Base-by-base conservation (phyloP, 2,888 invertebrate genomes). In the Eupithecia inturbata region DNA sequence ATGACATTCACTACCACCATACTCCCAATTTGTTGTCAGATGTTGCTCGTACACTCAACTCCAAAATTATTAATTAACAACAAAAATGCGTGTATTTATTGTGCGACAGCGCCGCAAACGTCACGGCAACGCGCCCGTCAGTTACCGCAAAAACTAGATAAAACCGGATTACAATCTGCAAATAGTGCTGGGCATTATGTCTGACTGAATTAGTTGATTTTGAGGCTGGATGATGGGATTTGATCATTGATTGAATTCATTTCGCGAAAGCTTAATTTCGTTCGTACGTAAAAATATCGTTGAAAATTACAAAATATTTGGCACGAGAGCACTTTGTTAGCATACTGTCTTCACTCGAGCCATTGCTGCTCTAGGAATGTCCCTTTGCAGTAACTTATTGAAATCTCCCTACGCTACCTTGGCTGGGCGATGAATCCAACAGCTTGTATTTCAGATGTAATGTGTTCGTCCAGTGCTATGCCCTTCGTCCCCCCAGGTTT, bases 41-140 rank as follows among this genome's bases (percentile, higher is more conserved):
- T 10, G 57, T 75, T 39, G 72, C 72, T 31, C 31, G 75, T 72
- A 0, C 64, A 39, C 45, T 0, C 3, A 2, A 26, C 10, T 39
- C 41, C 53, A 85, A 89, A 88, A 92, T 91, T 76, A 76, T 76
- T 92, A 92, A 92, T 94, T 93, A 94, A 93, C 90, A 93, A 88
- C 93, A 94, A 94, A 94, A 94, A 94, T 93, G 90, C 89, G 81
- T 91, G 90, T 91, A 92, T 93, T 92, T 92, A 91, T 92, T 89
- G 66, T 88, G 88, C 82, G 73, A 79, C 81, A 72, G 76, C 77
- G 83, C 80, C 91, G 82, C 91, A 88, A 81, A 87, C 85, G 93
- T 93, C 93, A 92, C 86, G 87, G 88, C 91, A 89, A 87, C 82
- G 82, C 81, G 84, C 81, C 83, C 86, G 89, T 89, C 89, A 88